Conservation (phyloP, 2,888 invertebrate genomes). For the Luperina nickerlii region DNA sequence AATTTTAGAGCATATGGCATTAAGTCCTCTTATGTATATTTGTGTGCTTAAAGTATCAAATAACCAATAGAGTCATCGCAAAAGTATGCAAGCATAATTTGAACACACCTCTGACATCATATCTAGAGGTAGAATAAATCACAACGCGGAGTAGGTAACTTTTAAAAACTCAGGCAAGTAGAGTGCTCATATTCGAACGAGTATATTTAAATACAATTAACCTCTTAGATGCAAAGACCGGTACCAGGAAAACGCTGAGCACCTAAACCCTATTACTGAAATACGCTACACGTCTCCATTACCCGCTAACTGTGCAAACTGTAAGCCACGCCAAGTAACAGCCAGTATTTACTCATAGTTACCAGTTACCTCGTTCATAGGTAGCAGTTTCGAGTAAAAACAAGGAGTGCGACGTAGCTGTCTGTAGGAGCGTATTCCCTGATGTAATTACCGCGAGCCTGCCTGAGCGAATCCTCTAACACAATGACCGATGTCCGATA, state of each 20-base stretch:
- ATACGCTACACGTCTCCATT: constrained; percentile 37
- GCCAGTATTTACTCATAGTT: constrained; percentile 54
- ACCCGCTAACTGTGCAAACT: constrained; percentile 52
- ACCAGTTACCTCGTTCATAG: constrained; percentile 61
- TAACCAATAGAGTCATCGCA: background rate
- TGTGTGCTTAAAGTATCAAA: too few relatives aligned
- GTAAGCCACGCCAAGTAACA: constrained; percentile 51
- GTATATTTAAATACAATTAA: constrained; percentile 28
- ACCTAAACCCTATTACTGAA: constrained; percentile 47
- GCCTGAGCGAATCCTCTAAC: constrained; percentile 83
- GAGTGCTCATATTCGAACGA: background rate
- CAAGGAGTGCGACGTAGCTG: constrained; percentile 72
- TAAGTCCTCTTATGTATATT: too few relatives aligned
- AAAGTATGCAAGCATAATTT: background rate
- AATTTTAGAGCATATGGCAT: too few relatives aligned
- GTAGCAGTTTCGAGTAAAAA: constrained; percentile 77
- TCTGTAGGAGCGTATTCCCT: constrained; percentile 82
- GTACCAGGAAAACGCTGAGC: constrained; percentile 26
- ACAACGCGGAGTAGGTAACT: background rate
- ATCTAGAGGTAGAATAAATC: background rate
- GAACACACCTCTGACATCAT: background rate
- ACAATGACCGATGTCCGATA: constrained; percentile 85
- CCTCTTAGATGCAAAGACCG: constrained; percentile 21
- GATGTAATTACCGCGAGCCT: constrained; percentile 86
- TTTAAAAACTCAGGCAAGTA: background rate